Evolutionary conservation across 2,888 invertebrate genomes (phyloP).

Genomic region (Galeopsomyia nigrocyanea): DNA sequence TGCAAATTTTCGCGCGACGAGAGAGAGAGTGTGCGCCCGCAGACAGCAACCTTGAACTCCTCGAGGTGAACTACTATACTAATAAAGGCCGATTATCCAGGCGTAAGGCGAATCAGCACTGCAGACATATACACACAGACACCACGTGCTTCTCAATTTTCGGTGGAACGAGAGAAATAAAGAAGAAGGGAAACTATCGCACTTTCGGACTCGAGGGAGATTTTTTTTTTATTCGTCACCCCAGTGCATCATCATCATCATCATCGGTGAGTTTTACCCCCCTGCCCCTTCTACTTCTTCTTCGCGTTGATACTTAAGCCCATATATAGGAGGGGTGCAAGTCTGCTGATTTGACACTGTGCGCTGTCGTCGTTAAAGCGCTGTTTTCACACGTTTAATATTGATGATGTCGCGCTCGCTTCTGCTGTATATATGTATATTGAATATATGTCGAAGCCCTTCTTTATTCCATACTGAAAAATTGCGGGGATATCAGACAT

Average conservation of each 20-base stretch:
- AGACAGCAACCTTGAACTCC: too few species aligned
- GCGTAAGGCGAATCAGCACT: background rate
- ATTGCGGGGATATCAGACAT: too few species aligned
- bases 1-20: too few species aligned
- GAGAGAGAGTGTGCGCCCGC: too few species aligned
- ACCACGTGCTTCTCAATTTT: too few species aligned
- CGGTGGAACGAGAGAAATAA: constrained; percentile 14
- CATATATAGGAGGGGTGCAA: constrained; percentile 19
- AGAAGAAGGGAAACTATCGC: background rate
- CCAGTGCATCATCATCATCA: constrained; percentile 19
- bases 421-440: too few species aligned
- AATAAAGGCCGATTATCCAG: too few species aligned
- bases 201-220: constrained; percentile 35
- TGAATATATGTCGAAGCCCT: too few species aligned
- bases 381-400: constrained; percentile 45
- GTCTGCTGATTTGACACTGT: constrained; percentile 42
- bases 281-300: background rate
- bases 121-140: background rate
- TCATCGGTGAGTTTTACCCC: constrained; percentile 28
- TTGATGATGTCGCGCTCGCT: constrained; percentile 32
- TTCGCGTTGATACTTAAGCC: background rate
- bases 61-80: too few species aligned
- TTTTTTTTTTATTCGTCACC: constrained; percentile 10
- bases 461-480: too few species aligned
- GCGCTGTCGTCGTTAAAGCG: constrained; percentile 23